Evolutionary conservation across 2,797 vertebrate species (phyloP), one percentile per base, ranked within the genome.

Genomic region (Acropternis orthonyx): DNA sequence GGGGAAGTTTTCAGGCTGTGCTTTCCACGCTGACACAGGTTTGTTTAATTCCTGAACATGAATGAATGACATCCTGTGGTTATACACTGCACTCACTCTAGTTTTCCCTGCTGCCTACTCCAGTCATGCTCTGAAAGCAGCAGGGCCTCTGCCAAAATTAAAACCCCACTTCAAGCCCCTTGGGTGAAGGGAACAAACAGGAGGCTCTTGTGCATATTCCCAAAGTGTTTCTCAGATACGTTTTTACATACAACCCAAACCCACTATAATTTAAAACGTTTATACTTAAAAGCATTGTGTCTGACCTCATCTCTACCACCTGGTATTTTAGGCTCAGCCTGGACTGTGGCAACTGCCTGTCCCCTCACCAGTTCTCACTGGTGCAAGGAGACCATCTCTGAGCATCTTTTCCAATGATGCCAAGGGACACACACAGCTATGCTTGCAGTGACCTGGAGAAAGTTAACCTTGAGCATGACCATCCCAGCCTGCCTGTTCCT

Each of bases 1-100:
- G 76, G 43, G 48, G 43, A 76, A 56, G 28, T 77, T 85, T 80
- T n/a, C 73, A 88, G 48, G 46, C 80, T 43, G 51, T 1, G 2
- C 55, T 58, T 73, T 62, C 61, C 43, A 44, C 22, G 8, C 32
- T 13, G 22, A 54, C 28, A 3, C 0, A 0, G 24, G 39, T 62
- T 76, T 62, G 39, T 55, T 76, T 41, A 34, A 30, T 3, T 94
- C 44, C 79, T 80, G 46, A 65, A 58, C 55, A 16, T 5, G 23
- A 77, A 51, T 30, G 24, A 66, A 18, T 17, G 36, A 17, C 39
- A 52, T 4, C 1, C 30, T 34, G 10, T 7, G 26, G 28, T 59
- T 79, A 39, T 5, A 36, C 0, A 46, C 46, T 37, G 62, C 0
- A 69, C 27, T 85, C 76, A 26, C 51, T 48, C 30, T 1, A 8